Percentiles rank a stretch among this genome's conserved stretches.
Conservation (phyloP, 2,797 vertebrate genomes). For the Sebastes vulpes region DNA sequence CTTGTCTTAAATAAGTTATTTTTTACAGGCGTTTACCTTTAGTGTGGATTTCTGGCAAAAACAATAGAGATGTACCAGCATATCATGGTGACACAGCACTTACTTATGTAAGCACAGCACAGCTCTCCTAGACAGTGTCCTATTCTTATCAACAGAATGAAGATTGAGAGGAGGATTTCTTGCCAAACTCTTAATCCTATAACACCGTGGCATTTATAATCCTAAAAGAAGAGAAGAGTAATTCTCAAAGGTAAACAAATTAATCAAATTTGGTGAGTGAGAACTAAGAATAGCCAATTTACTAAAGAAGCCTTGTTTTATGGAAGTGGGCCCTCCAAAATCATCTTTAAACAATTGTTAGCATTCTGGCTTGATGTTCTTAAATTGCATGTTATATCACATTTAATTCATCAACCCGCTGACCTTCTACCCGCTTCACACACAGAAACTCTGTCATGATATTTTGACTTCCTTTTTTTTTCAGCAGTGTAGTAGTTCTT, state of each 20-base stretch:
- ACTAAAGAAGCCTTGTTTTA: not conserved
- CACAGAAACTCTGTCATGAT: slow-evolving; percentile 20
- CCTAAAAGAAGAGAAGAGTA: not conserved
- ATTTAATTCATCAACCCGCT: slow-evolving; percentile 7
- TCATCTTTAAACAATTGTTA: not conserved
- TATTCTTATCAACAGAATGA: not conserved
- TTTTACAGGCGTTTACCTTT: not conserved
- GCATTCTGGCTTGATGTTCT: not conserved
- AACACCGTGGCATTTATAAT: not conserved
- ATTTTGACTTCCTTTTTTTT: slow-evolving; percentile 49
- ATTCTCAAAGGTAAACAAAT: not conserved
- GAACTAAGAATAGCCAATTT: not conserved
- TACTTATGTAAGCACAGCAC: not conserved
- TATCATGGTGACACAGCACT: not conserved
- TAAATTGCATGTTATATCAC: slow-evolving; percentile 12
- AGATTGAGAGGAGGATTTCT: not conserved
- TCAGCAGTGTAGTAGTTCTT: slow-evolving; percentile 43
- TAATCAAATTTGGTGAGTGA: not conserved
- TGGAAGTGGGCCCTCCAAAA: not conserved
- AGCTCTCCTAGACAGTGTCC: not conserved
- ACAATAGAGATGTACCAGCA: not conserved
- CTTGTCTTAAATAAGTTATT: not conserved
- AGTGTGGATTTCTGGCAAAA: not conserved
- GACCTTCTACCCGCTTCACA: slow-evolving; percentile 6
- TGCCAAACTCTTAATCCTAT: not conserved